Conservation (phyloP, 2,113 vertebrate genomes). For the Verasper variegatus region DNA sequence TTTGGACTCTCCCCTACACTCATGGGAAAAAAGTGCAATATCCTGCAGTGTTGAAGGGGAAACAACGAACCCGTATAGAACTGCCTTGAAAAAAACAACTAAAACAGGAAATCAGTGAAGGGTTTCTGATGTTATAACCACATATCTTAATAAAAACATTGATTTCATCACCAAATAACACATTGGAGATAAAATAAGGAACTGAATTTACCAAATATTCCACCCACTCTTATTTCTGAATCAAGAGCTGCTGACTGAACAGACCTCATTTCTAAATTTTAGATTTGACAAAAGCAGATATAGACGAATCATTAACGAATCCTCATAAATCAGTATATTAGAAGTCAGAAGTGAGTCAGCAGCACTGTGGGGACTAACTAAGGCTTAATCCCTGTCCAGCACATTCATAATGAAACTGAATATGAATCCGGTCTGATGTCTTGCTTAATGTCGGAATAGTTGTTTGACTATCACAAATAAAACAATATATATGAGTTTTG, state of each 20-base stretch:
- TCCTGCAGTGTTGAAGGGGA: no score
- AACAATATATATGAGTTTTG: not conserved
- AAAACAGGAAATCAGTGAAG: not conserved
- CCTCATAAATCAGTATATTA: no score
- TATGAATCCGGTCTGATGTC: conserved; percentile 4
- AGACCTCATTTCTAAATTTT: no score
- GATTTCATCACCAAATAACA: no score
- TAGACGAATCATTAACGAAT: no score
- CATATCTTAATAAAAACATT: no score
- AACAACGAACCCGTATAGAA: no score
- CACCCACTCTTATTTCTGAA: not conserved
- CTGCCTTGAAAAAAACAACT: no score
- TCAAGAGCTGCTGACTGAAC: not conserved
- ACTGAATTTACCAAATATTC: not conserved
- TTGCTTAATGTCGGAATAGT: not conserved
- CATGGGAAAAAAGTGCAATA: not conserved
- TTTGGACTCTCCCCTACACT: not conserved
- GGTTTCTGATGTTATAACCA: no score
- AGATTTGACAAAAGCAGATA: no score
- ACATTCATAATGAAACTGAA: not conserved
- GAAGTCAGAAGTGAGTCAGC: not conserved
- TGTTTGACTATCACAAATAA: not conserved
- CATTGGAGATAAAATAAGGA: no score
- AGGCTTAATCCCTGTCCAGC: not conserved
- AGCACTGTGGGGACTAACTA: not conserved